Percentiles rank a stretch among this genome's conserved stretches.
Evolutionary conservation across 2,797 vertebrate species (phyloP).

Genomic region (Platyrinchus mystaceus): DNA sequence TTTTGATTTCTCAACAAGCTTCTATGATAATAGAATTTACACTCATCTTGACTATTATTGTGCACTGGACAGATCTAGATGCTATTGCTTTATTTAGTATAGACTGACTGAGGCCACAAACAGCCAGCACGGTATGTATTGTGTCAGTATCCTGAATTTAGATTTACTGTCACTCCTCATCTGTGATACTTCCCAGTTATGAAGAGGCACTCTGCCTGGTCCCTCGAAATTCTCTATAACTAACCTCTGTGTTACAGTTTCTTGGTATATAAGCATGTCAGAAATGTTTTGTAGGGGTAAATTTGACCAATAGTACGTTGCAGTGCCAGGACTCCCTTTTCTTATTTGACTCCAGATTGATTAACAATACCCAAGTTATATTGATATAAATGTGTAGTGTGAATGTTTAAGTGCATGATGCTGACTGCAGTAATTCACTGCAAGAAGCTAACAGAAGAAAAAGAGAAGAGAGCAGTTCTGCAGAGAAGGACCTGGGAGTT

Average conservation of each 20-base stretch:
- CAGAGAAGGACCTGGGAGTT: background rate
- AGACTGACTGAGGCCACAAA: background rate
- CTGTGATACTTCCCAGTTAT: background rate
- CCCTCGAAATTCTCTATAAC: background rate
- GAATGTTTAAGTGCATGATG: background rate
- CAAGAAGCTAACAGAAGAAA: background rate
- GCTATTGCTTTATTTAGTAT: background rate
- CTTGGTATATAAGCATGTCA: background rate
- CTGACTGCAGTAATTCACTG: background rate
- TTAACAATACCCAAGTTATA: background rate
- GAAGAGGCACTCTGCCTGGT: background rate
- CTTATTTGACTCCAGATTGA: background rate
- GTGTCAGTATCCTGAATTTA: background rate
- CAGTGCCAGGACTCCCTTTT: background rate
- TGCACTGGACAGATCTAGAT: background rate
- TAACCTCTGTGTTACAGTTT: background rate
- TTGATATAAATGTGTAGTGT: background rate
- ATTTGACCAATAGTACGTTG: background rate
- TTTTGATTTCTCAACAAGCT: constrained; percentile 5
- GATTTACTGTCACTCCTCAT: background rate
- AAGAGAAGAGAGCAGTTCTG: background rate
- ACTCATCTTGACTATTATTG: background rate
- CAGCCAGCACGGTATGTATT: background rate
- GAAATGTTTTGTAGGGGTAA: background rate
- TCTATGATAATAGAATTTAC: background rate